Evolutionary conservation across 53 echinoderm and acorn worm genomes (phyloP).

Genomic region (Echinometra lucunter): DNA sequence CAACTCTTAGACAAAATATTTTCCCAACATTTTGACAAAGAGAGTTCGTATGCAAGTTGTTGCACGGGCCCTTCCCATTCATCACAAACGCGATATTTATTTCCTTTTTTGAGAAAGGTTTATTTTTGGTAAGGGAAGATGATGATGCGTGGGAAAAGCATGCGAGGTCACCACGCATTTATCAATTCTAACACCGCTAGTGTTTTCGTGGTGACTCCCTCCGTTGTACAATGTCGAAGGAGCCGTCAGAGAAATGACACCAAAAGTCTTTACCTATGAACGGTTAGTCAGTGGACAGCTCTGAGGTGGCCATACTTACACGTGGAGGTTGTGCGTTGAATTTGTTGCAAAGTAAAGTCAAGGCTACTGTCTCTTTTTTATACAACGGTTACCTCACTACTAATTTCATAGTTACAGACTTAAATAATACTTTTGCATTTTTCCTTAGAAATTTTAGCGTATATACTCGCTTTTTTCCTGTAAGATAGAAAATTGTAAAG

Average conservation of each 20-base stretch:
- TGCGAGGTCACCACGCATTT: not conserved
- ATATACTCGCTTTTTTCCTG: no score
- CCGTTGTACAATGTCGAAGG: no score
- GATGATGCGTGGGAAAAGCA: slow-evolving; percentile 20
- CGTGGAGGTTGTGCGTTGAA: not conserved
- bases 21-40: not conserved
- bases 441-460: no score
- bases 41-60: not conserved
- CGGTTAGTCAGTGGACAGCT: not conserved
- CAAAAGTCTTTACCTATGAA: not conserved
- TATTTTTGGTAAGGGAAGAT: slow-evolving; percentile 23
- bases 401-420: not conserved
- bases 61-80: not conserved
- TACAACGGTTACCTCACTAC: not conserved
- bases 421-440: not conserved
- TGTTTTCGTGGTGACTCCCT: slow-evolving; percentile 26
- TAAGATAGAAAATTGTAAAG: no score
- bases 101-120: slow-evolving; percentile 13
- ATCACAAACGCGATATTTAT: slow-evolving; percentile 20
- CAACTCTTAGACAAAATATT: no score
- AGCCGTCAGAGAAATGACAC: slow-evolving; percentile 4
- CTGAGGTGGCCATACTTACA: not conserved
- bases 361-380: not conserved
- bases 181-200: slow-evolving; percentile 3
- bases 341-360: not conserved